A percentile compares a stretch with the other conserved stretches of the same genome.
phyloP scores from a whole-genome alignment of 2,888 invertebrate genomes.

The Phrixothrix hirtus region DNA sequence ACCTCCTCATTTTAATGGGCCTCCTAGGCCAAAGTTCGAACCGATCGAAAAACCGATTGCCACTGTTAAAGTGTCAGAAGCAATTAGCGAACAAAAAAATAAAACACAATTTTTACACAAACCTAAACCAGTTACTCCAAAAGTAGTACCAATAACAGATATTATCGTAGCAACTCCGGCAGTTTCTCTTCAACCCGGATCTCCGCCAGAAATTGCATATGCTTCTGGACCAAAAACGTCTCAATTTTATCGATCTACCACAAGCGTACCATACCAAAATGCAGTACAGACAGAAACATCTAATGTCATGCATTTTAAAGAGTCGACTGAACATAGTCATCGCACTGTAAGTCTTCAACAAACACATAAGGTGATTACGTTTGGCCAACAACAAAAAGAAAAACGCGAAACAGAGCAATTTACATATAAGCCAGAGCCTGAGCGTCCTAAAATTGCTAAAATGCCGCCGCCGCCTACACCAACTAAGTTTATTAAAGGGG shows the following conservation, averaged over 20 bases:
- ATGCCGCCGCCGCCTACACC: constrained; percentile 62
- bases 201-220: constrained; percentile 63
- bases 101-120: constrained; percentile 57
- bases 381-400: constrained; percentile 55
- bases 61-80: constrained; percentile 47
- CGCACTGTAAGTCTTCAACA: constrained; percentile 71
- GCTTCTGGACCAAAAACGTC: constrained; percentile 60
- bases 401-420: constrained; percentile 18
- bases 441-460: constrained; percentile 27
- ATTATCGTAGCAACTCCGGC: constrained; percentile 50
- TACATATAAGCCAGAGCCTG: no score
- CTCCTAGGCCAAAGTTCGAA: constrained; percentile 62
- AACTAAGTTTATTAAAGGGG: constrained; percentile 67
- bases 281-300: constrained; percentile 70
- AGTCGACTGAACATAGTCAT: constrained; percentile 67
- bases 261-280: constrained; percentile 63
- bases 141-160: constrained; percentile 43
- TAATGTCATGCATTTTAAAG: constrained; percentile 71
- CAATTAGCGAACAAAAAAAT: constrained; percentile 50
- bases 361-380: constrained; percentile 70
- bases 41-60: constrained; percentile 59
- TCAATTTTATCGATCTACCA: constrained; percentile 62
- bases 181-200: constrained; percentile 58
- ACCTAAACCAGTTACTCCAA: constrained; percentile 60
- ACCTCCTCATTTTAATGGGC: constrained; percentile 55